These are phyloP conservation scores for Phortica variegata DNA, from an alignment of 1,140 invertebrate species.

Conservation along the genomic window DNA sequence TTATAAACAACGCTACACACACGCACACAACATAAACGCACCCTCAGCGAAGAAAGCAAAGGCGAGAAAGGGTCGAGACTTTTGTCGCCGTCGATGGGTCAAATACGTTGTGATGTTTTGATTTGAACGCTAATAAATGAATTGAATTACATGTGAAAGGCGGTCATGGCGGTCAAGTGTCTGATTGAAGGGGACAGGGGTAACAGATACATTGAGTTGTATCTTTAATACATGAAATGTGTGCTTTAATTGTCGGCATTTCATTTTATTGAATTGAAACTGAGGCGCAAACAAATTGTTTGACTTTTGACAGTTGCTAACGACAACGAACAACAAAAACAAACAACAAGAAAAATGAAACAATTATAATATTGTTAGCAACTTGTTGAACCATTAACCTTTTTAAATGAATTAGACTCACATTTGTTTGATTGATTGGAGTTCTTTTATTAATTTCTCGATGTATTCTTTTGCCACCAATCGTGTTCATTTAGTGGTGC, in stretches of 20 bases:
- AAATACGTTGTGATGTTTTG: conserved; percentile 30
- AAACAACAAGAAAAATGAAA: background rate
- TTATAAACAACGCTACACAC: too few species aligned
- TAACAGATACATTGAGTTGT: too few species aligned
- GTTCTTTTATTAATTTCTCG: background rate
- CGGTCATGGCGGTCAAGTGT: too few species aligned
- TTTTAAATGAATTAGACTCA: conserved; percentile 1
- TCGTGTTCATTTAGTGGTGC: too few species aligned
- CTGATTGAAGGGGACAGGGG: too few species aligned
- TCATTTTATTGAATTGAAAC: background rate
- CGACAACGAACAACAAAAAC: conserved; percentile 11
- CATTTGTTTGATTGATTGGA: background rate
- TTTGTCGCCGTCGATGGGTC: conserved; percentile 48
- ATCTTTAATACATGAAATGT: conserved; percentile 4
- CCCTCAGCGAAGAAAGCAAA: background rate
- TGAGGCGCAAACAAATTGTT: conserved; percentile 9
- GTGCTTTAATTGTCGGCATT: background rate
- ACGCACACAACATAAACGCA: too few species aligned
- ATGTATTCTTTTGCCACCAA: background rate
- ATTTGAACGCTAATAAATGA: conserved; percentile 50
- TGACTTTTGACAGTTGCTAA: conserved; percentile 45
- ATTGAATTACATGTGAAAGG: too few species aligned
- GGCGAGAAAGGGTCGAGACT: conserved; percentile 38
- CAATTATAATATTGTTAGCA: too few species aligned
- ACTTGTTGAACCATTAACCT: conserved; percentile 13